Percentiles rank a stretch among this genome's conserved stretches.
These are phyloP conservation scores for Eremobia ochroleuca DNA, from an alignment of 2,888 invertebrate genomes.

Conservation along the genomic window DNA sequence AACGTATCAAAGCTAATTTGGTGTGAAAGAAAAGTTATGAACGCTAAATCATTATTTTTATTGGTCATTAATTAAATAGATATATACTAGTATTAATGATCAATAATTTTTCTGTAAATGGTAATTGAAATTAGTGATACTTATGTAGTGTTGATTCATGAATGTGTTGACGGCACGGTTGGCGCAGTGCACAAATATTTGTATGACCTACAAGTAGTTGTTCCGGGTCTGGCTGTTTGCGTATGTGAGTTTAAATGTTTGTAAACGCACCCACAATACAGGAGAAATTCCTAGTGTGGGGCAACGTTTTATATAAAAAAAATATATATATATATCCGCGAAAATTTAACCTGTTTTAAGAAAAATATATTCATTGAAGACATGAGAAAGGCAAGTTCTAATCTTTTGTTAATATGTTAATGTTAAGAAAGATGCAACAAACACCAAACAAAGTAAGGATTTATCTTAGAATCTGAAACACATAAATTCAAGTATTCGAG, in stretches of 20 bases:
- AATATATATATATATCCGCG: no score
- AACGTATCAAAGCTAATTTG: background rate
- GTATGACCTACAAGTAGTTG: no score
- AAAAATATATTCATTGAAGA: background rate
- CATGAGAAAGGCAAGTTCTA: background rate
- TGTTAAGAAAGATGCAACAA: background rate
- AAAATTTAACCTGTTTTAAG: background rate
- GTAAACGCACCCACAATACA: no score
- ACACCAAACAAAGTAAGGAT: background rate
- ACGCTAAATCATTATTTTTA: background rate
- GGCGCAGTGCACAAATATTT: no score
- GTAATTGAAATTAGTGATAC: background rate
- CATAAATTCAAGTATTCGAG: background rate
- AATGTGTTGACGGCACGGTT: no score
- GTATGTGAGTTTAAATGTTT: no score
- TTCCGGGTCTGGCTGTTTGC: no score
- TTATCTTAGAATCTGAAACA: no score
- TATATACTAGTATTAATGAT: no score
- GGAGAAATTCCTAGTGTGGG: no score
- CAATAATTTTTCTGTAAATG: background rate
- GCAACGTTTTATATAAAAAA: no score
- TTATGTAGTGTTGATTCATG: background rate
- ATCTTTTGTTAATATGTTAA: background rate
- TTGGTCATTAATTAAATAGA: background rate
- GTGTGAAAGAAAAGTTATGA: background rate